Evolutionary conservation across 1,140 invertebrate genomes (phyloP), one percentile per base, ranked within the genome.

Genomic region (Anthonomus grandis): DNA sequence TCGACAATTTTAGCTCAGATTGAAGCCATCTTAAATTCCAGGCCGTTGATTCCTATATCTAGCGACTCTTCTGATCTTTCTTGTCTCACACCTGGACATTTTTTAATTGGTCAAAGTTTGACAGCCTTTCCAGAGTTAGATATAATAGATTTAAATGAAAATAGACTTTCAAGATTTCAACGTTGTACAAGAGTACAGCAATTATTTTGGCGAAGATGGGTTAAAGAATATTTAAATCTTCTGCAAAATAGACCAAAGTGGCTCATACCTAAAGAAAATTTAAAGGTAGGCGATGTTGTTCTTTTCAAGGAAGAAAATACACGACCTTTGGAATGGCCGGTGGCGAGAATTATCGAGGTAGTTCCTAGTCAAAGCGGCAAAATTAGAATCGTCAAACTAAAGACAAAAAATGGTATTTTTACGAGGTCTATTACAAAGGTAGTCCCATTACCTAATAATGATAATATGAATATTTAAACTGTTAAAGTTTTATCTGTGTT

Each of bases 31-130:
- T 36, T 75, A 8, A 73, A 74, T 57, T 67, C 65, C 2, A 42
- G 74, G 9, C 72, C 73, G 10, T 24, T 75, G 5, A 57, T 39
- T 21, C 62, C 63, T 8, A 17, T 70, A 9, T 62, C 60, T 13
- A 49, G 50, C 34, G 64, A 69, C 49, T 55, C 65, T 42, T 48
- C 63, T 57, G 69, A 71, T 24, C 34, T 61, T n/a, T 12, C 15
- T 0, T 9, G 34, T 15, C 46, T 72, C 1, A 72, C 73, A 13
- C 72, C 74, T 9, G 72, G 56, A 13, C 71, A 75, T 60, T 76
- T 76, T 42, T 46, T 75, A 12, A 73, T 73, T 46, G 72, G 72
- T 8, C 18, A 47, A 24, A 57, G 67, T 10, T 44, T 72, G 5
- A 63, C 48, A 3, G 22, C 64, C 6, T 17, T 66, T 17, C 63